Evolutionary conservation across 1,140 invertebrate species (phyloP), one percentile per base, ranked within the genome.

Genomic region (Drosophila ambigua): DNA sequence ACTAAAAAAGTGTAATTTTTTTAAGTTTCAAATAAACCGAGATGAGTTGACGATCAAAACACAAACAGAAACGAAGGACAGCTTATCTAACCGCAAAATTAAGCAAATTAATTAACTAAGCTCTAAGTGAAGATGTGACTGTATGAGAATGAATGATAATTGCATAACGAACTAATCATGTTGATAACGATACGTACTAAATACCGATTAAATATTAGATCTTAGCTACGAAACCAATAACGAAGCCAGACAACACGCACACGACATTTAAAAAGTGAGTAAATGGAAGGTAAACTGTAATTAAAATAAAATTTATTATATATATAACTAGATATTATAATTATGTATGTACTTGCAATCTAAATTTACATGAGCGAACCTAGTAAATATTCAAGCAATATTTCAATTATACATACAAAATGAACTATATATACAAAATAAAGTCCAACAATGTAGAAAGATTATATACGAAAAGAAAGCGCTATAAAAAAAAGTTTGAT

Each of bases 11-110:
- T 84, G 82, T 87, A 84, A 87, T 72, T 85, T 77, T 77, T 79
- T 88, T 88, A 88, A 88, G 84, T 88, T 88, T 88, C 88, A 88
- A 77, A 82, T 82, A 87, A 87, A 78, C 75, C 63, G 63, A 78
- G 66, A 81, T 78, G 82, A 82, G 78, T 83, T 83, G 79, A 82
- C 71, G 82, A 85, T 85, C 82, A 87, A 51, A 60, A 64, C 26
- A 23, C 8, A 58, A 66, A 61, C 16, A 20, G 15, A 41, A 44
- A 44, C 45, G 35, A 66, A 55, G 41, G 20, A 64, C 73, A 43
- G 78, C 83, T 82, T 85, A 69, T 76, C 75, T 81, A 81, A 85
- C 67, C 67, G 72, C 66, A 68, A 78, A 43, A 69, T 35, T 58
- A 59, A 39, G 9, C 26, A 31, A 60, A 54, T 48, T 8, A 48